Evolutionary conservation across 2,888 invertebrate species (phyloP).

Genomic region (Capitulum mitella): DNA sequence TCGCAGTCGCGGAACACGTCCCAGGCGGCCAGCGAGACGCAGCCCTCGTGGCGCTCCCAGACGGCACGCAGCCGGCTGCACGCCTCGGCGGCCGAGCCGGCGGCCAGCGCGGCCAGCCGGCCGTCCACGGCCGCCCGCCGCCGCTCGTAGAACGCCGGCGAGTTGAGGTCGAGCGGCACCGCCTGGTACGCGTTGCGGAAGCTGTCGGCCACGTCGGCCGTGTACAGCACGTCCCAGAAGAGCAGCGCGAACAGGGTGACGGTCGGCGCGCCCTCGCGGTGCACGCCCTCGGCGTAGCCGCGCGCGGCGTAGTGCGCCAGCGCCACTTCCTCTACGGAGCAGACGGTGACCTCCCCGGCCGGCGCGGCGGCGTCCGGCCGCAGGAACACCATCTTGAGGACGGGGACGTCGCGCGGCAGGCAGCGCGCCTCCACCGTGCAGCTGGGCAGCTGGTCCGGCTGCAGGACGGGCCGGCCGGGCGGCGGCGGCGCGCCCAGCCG

Average conservation of each 20-base stretch:
- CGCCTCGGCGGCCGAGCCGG: constrained; percentile 46
- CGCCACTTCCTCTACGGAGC: constrained; percentile 53
- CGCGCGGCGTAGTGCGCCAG: constrained; percentile 48
- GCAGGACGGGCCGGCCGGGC: neutral
- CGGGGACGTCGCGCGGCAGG: constrained; percentile 39
- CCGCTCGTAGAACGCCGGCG: constrained; percentile 58
- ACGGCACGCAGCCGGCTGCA: constrained; percentile 45
- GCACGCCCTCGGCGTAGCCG: constrained; percentile 53
- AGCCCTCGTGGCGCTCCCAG: constrained; percentile 44
- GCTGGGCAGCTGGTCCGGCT: constrained; percentile 33
- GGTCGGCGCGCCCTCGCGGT: constrained; percentile 62
- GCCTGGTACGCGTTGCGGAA: constrained; percentile 54
- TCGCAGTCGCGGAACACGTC: constrained; percentile 42
- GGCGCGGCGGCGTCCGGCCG: constrained; percentile 36
- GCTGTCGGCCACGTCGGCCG: constrained; percentile 52
- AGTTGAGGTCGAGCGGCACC: constrained; percentile 64
- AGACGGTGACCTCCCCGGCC: constrained; percentile 44
- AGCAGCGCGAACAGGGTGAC: constrained; percentile 57
- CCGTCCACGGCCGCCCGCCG: constrained; percentile 55
- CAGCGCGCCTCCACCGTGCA: constrained; percentile 39
- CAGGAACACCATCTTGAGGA: constrained; percentile 41
- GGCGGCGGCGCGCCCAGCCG: constrained; percentile 36
- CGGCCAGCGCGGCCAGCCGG: constrained; percentile 44
- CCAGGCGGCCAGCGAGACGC: constrained; percentile 49
- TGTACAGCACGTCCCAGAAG: constrained; percentile 73